A percentile compares a stretch with the other conserved stretches of the same genome.
Evolutionary conservation across 2,113 vertebrate genomes (phyloP).

Genomic region (Coptodon rendalli): DNA sequence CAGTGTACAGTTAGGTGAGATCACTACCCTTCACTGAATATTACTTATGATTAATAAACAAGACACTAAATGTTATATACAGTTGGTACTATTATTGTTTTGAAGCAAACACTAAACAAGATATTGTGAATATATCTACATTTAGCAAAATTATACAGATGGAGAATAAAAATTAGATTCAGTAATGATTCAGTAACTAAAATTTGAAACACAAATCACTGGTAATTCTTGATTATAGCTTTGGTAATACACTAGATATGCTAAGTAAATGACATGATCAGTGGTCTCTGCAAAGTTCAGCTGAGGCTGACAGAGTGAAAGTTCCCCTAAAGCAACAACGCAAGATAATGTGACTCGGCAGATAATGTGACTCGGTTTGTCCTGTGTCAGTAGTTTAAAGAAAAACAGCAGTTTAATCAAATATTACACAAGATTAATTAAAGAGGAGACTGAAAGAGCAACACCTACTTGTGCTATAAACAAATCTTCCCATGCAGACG

Average conservation of each 20-base stretch:
- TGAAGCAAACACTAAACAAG: background rate
- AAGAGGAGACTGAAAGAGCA: background rate
- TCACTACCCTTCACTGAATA: background rate
- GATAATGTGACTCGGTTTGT: background rate
- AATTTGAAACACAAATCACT: background rate
- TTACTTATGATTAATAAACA: background rate
- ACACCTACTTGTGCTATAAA: background rate
- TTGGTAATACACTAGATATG: background rate
- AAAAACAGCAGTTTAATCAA: background rate
- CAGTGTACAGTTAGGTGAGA: constrained; percentile 11
- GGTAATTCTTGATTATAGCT: background rate
- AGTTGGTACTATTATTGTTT: background rate
- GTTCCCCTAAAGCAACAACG: background rate
- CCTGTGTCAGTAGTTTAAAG: background rate
- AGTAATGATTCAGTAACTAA: background rate
- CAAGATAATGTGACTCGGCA: background rate
- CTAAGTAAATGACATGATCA: background rate
- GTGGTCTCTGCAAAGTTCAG: background rate
- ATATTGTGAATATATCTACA: background rate
- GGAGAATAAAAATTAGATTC: background rate
- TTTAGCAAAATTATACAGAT: background rate
- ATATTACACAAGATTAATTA: background rate
- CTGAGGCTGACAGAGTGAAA: background rate
- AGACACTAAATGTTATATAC: background rate
- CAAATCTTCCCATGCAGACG: background rate